Conservation (phyloP, 2,113 vertebrate genomes). For the Coptodon bakossiorum region DNA sequence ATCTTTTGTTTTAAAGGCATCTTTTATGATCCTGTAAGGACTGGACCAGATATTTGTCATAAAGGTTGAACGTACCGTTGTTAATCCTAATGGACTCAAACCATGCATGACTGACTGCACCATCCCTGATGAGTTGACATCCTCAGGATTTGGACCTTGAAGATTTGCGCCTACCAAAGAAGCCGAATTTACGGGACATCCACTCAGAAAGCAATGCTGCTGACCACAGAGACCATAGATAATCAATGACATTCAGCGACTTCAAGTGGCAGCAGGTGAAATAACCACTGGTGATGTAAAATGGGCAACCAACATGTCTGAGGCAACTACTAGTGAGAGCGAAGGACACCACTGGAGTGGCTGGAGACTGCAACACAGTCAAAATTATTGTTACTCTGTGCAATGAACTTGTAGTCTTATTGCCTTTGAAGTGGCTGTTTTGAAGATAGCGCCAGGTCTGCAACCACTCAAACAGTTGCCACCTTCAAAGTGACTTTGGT, state of each 20-base stretch:
- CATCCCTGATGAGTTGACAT: background rate
- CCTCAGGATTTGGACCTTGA: background rate
- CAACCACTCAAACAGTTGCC: background rate
- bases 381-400: background rate
- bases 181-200: background rate
- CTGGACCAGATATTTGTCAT: background rate
- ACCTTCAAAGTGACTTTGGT: background rate
- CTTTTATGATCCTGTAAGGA: background rate
- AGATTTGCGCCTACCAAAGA: background rate
- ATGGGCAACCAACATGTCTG: background rate
- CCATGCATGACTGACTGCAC: background rate
- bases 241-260: background rate
- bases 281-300: background rate
- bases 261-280: background rate
- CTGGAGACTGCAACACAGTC: background rate
- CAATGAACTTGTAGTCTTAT: background rate
- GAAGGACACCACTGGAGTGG: background rate
- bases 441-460: background rate
- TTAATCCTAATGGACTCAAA: background rate
- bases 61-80: background rate
- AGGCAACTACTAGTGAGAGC: background rate
- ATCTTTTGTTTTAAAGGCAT: background rate
- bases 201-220: background rate
- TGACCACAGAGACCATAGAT: background rate
- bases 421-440: background rate